Evolutionary conservation across 92 coral and sea anemone species (phyloP).

Genomic region (Phymanthus crucifer): DNA sequence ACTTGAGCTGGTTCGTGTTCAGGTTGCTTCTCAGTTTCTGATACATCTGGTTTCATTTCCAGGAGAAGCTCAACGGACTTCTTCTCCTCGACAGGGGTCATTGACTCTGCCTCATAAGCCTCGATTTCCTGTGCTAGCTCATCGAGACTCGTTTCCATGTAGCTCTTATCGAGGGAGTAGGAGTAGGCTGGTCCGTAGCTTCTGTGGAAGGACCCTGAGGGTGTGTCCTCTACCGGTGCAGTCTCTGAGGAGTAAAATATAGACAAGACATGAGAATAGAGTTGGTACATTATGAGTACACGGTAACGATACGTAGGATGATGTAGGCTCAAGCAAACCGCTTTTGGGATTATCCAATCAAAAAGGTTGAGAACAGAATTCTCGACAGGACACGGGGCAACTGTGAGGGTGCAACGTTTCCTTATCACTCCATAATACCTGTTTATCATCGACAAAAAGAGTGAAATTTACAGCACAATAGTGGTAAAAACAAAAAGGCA

Average conservation of each 20-base stretch:
- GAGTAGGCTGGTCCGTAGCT: conserved; percentile 34
- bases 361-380: not conserved
- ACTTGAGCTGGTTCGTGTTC: conserved; percentile 12
- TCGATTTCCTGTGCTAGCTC: conserved; percentile 84
- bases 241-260: conserved; percentile 2
- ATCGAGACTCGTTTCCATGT: conserved; percentile 82
- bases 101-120: conserved; percentile 65
- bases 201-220: conserved; percentile 9
- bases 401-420: too few species aligned
- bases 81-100: conserved; percentile 30
- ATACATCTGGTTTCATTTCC: conserved; percentile 30
- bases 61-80: conserved; percentile 31
- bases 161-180: conserved; percentile 52
- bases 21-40: conserved; percentile 8
- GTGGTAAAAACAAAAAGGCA: not conserved
- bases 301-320: not conserved
- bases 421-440: too few species aligned
- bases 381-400: not conserved
- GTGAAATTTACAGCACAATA: not conserved
- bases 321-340: too few species aligned
- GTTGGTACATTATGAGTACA: not conserved
- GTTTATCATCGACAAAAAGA: not conserved
- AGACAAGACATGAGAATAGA: not conserved
- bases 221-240: conserved; percentile 12
- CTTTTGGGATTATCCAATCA: not conserved